Base-by-base conservation (phyloP, 23 tunicate genomes). In the Halocynthia aurantium region DNA sequence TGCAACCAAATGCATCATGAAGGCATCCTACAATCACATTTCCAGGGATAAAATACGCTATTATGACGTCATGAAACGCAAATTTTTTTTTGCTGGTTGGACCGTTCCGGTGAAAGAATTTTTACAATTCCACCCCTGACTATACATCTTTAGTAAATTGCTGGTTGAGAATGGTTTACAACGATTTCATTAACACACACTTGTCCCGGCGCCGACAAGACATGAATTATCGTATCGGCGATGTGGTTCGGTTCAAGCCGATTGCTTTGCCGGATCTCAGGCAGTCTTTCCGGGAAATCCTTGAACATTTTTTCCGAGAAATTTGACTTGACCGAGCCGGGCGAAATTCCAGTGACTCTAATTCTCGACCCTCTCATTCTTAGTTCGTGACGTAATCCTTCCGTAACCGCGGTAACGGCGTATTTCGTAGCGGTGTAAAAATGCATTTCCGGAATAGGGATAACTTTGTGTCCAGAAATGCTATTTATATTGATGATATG, bases 331-430 rank as follows among this genome's bases (percentile, higher is more conserved):
- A 74, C 81, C 17, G 81, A 17, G 0, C 91, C 91, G 17, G 91
- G 91, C 17, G 85, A 80, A 12, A 86, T 80, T 53, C 80, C 58
- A 7, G 91, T 86, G n/a, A 76, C 52, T 65, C 91, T 49, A 57
- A 80, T 86, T 8, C 67, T 76, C 13, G 77, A 57, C 52, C 75
- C 75, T 40, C 8, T 52, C 10, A 68, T 76, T 0, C 81, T 53
- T 8, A 86, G 75, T 50, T 86, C 91, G 51, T 57, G 57, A n/a
- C 91, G 76, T 40, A 86, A 31, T 11, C 84, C 84, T 73, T 86
- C 91, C 15, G 91, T 80, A 21, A 86, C 75, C 18, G 84, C 84
- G 8, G 84, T 73, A 10, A 86, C 85, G 17, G 91, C 91, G 75
- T 73, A 86, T 62, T 86, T 86, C 51, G 91, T 72, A 10, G 81